phyloP scores from a whole-genome alignment of 2,888 invertebrate species.

The Capitulum mitella region DNA sequence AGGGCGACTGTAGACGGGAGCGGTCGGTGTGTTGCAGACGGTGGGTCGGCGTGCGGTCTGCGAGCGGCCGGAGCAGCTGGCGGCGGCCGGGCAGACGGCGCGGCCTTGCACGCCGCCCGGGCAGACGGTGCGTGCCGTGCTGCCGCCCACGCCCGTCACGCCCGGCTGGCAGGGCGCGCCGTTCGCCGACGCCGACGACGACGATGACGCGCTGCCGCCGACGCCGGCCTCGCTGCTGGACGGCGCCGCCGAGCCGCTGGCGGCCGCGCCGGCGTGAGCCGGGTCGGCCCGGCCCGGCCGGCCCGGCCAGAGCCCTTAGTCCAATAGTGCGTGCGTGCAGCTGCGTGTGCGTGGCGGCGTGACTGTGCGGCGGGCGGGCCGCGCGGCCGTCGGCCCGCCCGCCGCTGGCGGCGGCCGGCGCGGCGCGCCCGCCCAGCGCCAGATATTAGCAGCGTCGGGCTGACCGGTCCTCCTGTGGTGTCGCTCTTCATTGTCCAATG shows the following conservation, averaged over 20 bases:
- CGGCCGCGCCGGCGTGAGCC: neutral
- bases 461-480: neutral
- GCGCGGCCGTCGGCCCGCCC: too few species aligned
- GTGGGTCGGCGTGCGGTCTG: neutral
- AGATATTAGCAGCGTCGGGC: conserved; percentile 5
- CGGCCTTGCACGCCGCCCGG: conserved; percentile 4
- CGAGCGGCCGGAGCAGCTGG: too few species aligned
- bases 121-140: neutral
- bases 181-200: neutral
- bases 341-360: neutral
- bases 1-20: too few species aligned
- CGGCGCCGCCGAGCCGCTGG: neutral
- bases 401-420: too few species aligned
- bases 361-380: neutral
- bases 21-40: too few species aligned
- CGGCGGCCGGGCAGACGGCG: neutral
- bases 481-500: neutral
- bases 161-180: conserved; percentile 21
- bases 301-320: neutral
- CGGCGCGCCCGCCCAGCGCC: neutral
- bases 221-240: conserved; percentile 19
- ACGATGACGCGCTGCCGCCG: conserved; percentile 7
- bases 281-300: neutral
- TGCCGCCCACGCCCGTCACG: conserved; percentile 21
- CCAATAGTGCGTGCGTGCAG: conserved; percentile 9